Conservation (phyloP, 2,888 invertebrate species). For the Heteromyza rotundicornis region DNA sequence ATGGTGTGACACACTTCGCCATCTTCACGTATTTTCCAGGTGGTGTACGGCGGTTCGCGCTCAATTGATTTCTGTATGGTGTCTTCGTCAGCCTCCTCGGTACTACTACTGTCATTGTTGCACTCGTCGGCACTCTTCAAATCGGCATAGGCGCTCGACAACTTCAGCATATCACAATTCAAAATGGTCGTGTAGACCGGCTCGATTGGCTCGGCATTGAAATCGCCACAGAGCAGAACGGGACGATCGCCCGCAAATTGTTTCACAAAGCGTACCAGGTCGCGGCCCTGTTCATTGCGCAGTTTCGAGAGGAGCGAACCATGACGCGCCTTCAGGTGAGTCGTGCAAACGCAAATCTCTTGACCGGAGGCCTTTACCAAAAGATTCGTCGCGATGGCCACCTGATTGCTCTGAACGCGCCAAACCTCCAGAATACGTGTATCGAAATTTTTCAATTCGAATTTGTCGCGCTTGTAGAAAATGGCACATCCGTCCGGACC, state of each 20-base stretch:
- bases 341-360: conserved; percentile 72
- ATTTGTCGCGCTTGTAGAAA: conserved; percentile 71
- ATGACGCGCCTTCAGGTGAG: conserved; percentile 76
- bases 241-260: conserved; percentile 65
- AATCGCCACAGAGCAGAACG: conserved; percentile 74
- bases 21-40: conserved; percentile 77
- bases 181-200: conserved; percentile 71
- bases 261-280: conserved; percentile 68
- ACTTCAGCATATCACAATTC: conserved; percentile 58
- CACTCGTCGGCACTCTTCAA: conserved; percentile 46
- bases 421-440: conserved; percentile 73
- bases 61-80: conserved; percentile 54
- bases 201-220: conserved; percentile 77
- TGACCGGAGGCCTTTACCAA: conserved; percentile 66
- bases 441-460: conserved; percentile 67
- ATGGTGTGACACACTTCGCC: conserved; percentile 76
- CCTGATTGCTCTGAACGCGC: conserved; percentile 77
- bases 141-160: conserved; percentile 67
- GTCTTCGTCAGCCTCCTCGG: conserved; percentile 27
- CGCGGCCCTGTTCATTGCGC: conserved; percentile 75
- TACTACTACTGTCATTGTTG: conserved; percentile 28
- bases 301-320: conserved; percentile 72
- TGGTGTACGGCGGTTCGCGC: conserved; percentile 74
- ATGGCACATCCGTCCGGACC: conserved; percentile 83
- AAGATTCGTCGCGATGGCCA: conserved; percentile 68